Percentiles rank a stretch among this genome's conserved stretches.
These are phyloP conservation scores for Daubentonia madagascariensis DNA, from an alignment of 2,113 vertebrate species.

Conservation along the genomic window DNA sequence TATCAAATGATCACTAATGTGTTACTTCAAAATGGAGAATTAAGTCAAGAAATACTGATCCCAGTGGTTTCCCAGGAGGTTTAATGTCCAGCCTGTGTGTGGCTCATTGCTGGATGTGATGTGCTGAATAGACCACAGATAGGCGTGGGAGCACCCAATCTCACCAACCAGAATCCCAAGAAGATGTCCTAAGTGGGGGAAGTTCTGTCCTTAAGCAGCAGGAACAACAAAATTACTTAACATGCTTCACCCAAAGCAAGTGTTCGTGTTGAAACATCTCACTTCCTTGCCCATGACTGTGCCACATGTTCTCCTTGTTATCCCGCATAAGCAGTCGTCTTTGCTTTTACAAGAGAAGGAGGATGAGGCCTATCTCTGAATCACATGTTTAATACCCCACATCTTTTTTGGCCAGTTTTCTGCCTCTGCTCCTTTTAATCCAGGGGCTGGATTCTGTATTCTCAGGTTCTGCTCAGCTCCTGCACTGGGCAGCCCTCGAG, in stretches of 20 bases:
- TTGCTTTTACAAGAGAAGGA: background rate
- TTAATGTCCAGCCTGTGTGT: background rate
- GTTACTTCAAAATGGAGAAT: slow-evolving; percentile 38
- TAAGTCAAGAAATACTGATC: slow-evolving; percentile 6
- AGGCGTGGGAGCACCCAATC: background rate
- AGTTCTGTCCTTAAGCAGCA: background rate
- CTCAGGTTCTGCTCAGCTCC: background rate
- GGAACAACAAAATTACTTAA: background rate
- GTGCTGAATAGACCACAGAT: background rate
- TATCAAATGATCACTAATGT: slow-evolving; percentile 16
- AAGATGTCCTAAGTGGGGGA: background rate
- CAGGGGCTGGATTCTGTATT: background rate
- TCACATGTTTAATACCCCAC: background rate
- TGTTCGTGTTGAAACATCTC: background rate
- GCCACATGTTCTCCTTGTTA: background rate
- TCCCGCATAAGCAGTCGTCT: background rate
- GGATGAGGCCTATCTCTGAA: background rate
- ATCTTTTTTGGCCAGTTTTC: background rate
- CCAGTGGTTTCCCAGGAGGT: background rate
- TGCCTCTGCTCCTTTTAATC: background rate
- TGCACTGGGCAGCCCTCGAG: background rate
- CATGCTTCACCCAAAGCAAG: background rate
- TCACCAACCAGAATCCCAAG: background rate
- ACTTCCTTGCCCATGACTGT: background rate
- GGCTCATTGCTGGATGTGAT: background rate